These are phyloP conservation scores for Holacanthus passer DNA, from an alignment of 2,113 vertebrate genomes.

Conservation along the genomic window DNA sequence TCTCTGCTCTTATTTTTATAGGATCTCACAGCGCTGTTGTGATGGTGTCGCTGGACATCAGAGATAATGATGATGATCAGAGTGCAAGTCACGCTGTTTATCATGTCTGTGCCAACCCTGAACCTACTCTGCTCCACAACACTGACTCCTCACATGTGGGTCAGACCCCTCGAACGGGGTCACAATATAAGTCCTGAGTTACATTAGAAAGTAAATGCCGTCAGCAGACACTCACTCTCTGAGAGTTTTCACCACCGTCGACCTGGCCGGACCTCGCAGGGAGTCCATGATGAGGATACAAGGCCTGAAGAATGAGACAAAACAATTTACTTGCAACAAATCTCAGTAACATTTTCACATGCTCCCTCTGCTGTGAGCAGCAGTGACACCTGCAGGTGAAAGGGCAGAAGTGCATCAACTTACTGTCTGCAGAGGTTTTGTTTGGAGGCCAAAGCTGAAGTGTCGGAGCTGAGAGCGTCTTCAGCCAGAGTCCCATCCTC, in stretches of 20 bases:
- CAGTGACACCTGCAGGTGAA: conserved; percentile 42
- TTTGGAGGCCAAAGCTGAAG: conserved; percentile 86
- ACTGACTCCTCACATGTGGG: too few species aligned
- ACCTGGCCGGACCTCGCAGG: conserved; percentile 92
- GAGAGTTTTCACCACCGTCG: conserved; percentile 95
- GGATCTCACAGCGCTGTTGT: too few species aligned
- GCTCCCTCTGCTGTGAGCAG: background rate
- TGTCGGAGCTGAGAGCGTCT: conserved; percentile 85
- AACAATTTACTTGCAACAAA: too few species aligned
- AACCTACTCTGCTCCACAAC: too few species aligned
- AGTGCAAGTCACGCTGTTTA: too few species aligned
- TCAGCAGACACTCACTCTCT: conserved; percentile 90
- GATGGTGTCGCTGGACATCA: too few species aligned
- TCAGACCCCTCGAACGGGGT: too few species aligned
- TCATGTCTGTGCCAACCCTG: too few species aligned
- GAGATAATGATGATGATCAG: too few species aligned
- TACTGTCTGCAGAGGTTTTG: conserved; percentile 93
- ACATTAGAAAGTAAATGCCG: too few species aligned
- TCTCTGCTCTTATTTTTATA: too few species aligned
- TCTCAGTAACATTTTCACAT: background rate
- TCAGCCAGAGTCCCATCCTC: conserved; percentile 91
- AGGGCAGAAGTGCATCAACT: conserved; percentile 65
- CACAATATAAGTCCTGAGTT: too few species aligned
- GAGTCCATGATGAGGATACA: conserved; percentile 99
- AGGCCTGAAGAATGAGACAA: conserved; percentile 86